Conservation (phyloP, 64 coral and sea anemone genomes). For the Dendronephthya gigantea region DNA sequence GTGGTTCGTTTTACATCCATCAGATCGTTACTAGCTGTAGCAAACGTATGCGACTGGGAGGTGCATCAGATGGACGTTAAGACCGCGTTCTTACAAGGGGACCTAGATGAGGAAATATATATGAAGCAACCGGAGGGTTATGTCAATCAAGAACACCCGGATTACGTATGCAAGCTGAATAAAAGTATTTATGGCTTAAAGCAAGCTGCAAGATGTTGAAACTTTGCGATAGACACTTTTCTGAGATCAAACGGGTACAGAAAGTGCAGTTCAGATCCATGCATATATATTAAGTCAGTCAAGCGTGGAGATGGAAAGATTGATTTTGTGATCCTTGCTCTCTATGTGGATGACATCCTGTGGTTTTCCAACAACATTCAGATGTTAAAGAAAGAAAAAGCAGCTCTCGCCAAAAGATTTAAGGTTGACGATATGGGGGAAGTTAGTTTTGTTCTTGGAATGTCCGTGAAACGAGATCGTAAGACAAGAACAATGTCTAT, state of each 20-base stretch:
- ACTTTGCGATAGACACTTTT: neutral
- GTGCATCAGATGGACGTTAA: neutral
- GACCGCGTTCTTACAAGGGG: neutral
- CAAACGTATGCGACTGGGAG: neutral
- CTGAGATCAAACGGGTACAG: neutral
- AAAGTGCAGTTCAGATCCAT: neutral
- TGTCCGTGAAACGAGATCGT: neutral
- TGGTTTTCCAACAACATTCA: neutral
- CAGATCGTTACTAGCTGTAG: neutral
- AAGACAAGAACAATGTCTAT: slow-evolving; percentile 18
- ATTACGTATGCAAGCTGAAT: slow-evolving; percentile 3
- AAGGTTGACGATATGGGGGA: neutral
- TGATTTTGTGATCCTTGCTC: neutral
- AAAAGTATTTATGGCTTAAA: slow-evolving; percentile 9
- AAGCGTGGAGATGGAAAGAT: slow-evolving; percentile 6
- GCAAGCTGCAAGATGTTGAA: neutral
- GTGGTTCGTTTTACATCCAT: neutral
- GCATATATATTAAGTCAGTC: slow-evolving; percentile 1
- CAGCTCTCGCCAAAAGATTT: neutral
- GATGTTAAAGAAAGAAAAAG: slow-evolving; percentile 12
- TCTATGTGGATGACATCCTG: slow-evolving; percentile 13
- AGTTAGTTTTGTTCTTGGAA: slow-evolving; percentile 4
- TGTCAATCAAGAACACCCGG: neutral
- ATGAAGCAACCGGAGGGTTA: slow-evolving; percentile 9
- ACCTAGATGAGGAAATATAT: neutral